These are phyloP conservation scores for Pangasianodon hypophthalmus DNA, from an alignment of 2,113 vertebrate species.

Conservation along the genomic window DNA sequence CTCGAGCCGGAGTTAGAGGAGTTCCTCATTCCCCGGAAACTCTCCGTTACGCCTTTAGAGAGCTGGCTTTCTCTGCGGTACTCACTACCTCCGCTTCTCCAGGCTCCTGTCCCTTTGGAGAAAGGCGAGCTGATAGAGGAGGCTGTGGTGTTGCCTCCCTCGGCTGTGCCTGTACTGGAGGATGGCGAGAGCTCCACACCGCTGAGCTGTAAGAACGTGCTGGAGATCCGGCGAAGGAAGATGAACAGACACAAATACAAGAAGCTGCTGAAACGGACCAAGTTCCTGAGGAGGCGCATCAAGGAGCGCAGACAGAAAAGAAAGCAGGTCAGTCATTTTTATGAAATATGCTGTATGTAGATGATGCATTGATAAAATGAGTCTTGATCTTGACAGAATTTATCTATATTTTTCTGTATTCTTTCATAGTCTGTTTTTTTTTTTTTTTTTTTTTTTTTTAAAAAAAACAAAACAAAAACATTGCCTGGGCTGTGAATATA, in stretches of 20 bases:
- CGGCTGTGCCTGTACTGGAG: conserved; percentile 47
- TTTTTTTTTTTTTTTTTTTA: no score
- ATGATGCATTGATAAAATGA: background rate
- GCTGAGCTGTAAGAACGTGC: conserved; percentile 82
- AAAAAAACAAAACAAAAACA: no score
- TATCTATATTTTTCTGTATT: background rate
- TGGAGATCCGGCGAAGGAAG: conserved; percentile 88
- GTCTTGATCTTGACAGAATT: background rate
- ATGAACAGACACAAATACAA: conserved; percentile 93
- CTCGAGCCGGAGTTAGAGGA: conserved; percentile 85
- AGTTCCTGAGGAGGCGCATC: conserved; percentile 79
- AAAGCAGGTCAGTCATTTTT: conserved; percentile 72
- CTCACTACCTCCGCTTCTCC: conserved; percentile 74
- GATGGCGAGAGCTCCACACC: conserved; percentile 53
- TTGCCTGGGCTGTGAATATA: background rate
- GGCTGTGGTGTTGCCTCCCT: conserved; percentile 64
- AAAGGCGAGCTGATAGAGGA: conserved; percentile 59
- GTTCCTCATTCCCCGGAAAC: conserved; percentile 84
- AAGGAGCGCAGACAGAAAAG: conserved; percentile 74
- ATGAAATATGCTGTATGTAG: background rate
- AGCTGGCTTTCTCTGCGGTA: conserved; percentile 87
- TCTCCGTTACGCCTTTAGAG: conserved; percentile 90
- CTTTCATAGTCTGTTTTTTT: background rate
- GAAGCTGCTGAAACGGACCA: conserved; percentile 85
- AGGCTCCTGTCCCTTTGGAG: conserved; percentile 57